Conservation (phyloP, 2,888 invertebrate species). For the Calameuta filiformis region DNA sequence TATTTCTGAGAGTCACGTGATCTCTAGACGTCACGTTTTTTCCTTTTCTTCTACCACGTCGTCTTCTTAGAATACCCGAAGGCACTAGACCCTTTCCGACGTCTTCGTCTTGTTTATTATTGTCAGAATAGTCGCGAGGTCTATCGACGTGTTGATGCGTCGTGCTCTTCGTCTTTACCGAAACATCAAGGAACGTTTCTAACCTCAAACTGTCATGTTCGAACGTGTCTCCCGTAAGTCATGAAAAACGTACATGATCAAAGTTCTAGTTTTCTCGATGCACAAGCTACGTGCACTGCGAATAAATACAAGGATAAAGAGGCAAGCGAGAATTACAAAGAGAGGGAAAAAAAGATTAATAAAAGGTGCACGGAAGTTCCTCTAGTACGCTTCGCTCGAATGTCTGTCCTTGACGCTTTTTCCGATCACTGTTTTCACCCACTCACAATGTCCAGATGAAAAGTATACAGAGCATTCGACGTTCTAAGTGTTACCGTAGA, state of each 20-base stretch:
- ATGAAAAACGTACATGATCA: background rate
- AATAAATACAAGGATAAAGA: background rate
- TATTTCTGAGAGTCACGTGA: no score
- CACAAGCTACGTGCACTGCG: background rate
- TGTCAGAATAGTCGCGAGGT: background rate
- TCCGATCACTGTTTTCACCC: slow-evolving; percentile 2
- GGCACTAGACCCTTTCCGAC: background rate
- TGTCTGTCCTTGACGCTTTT: slow-evolving; percentile 5
- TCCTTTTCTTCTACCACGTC: background rate
- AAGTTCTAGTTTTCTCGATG: background rate
- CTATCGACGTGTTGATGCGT: background rate
- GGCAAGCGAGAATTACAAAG: background rate
- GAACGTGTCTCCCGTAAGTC: background rate
- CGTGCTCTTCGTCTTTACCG: background rate
- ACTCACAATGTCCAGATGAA: background rate
- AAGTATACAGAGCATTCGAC: background rate
- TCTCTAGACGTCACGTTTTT: background rate
- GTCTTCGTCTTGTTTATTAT: background rate
- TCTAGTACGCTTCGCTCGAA: background rate
- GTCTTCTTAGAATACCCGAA: background rate
- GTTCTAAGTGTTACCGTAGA: background rate
- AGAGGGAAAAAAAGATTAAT: background rate
- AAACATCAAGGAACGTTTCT: background rate
- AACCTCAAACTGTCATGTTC: background rate
- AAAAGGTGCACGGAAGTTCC: background rate